Evolutionary conservation across 2,888 invertebrate genomes (phyloP), one percentile per base, ranked within the genome.

Genomic region (Homarus gammarus): DNA sequence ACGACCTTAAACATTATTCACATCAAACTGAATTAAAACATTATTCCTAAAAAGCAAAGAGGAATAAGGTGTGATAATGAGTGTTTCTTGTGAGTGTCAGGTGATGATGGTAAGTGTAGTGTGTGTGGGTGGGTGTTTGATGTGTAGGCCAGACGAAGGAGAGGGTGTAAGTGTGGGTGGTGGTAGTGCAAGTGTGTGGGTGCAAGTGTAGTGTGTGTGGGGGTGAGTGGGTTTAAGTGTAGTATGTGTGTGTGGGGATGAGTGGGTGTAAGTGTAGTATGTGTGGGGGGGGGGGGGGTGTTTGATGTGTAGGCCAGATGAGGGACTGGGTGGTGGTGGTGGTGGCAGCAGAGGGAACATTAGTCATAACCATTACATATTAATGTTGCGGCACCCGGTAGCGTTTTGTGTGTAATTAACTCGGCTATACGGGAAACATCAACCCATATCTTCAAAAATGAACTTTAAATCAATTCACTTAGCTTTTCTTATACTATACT

Each of bases 151-250:
- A 70, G 70, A 31, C 36, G 18, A 15, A 36, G 6, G 31, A 12
- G 70, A 31, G 10, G 31, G n/a, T 18, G 70, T 8, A 22, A 36
- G 5, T 10, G 70, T 70, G 70, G 31, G 6, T 68, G 68, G 6
- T 70, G 31, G 8, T n/a, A 36, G 73, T 73, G 73, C 5, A 38
- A n/a, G 68, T 68, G 68, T 68, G 68, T 68, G 68, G 5, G 68
- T 68, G 68, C 18, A 18, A 10, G 68, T 68, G n/a, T n/a, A n/a
- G 68, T 68, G 68, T 68, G 68, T 68, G 68, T 68, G 68, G 5
- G 68, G 5, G 31, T 31, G 68, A 6, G 68, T 68, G 68, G 5
- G 12, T 12, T 44, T 12, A 12, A 44, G 12, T 44, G 44, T 44
- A 8, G 5, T 8, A 8, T 44, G 5, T 44, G 44, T 44, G 44